phyloP scores from a whole-genome alignment of 1,140 invertebrate species.

The honey bee (Apis mellifera) region Amel_HAv3.1 CM009939.2:11880501-11881000 shows the following conservation, averaged over 20 bases:
- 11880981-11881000: constrained; percentile 14
- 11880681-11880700: neutral
- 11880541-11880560: neutral
- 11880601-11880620: constrained; percentile 26
- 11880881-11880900: no score
- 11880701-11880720: constrained; percentile 46
- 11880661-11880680: constrained; percentile 25
- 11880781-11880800: no score
- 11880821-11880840: no score
- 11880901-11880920: no score
- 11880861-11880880: no score
- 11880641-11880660: constrained; percentile 18
- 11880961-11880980: neutral
- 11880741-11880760: neutral
- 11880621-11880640: constrained; percentile 11
- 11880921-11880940: no score
- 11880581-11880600: neutral
- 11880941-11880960: neutral
- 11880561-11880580: neutral
- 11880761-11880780: neutral
- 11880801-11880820: no score
- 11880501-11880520: no score
- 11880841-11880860: no score
- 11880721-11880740: constrained; percentile 22
- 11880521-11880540: neutral